Percentiles rank a stretch among this genome's conserved stretches.
phyloP scores from a whole-genome alignment of 2,888 invertebrate genomes.

The Pelosia muscerda region DNA sequence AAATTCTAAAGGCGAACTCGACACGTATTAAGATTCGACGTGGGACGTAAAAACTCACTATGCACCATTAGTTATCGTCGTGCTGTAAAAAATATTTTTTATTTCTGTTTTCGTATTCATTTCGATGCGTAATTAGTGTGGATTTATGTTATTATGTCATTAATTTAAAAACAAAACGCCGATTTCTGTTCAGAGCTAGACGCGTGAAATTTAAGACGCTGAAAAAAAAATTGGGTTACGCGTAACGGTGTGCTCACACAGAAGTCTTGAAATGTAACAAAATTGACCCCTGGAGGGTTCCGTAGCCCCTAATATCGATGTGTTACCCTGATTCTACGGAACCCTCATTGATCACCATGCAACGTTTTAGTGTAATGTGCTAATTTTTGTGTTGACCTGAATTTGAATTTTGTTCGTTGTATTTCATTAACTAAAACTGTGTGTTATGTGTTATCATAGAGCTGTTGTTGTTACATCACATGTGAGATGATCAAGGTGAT shows the following conservation, averaged over 20 bases:
- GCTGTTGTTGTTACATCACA: slow-evolving; percentile 79
- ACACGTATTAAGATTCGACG: slow-evolving; percentile 72
- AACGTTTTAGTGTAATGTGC: slow-evolving; percentile 85
- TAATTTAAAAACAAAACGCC: slow-evolving; percentile 68
- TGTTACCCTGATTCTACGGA: slow-evolving; percentile 74
- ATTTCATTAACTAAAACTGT: slow-evolving; percentile 84
- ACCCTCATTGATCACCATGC: slow-evolving; percentile 79
- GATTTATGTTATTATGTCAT: slow-evolving; percentile 82
- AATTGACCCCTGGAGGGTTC: slow-evolving; percentile 73
- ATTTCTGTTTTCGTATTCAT: slow-evolving; percentile 81
- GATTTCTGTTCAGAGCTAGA: slow-evolving; percentile 80
- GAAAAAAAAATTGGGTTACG: slow-evolving; percentile 61
- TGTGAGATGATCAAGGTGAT: slow-evolving; percentile 61
- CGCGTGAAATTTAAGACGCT: slow-evolving; percentile 57
- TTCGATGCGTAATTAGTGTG: slow-evolving; percentile 85
- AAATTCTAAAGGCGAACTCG: slow-evolving; percentile 61
- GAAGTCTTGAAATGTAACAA: slow-evolving; percentile 70
- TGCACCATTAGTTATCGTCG: slow-evolving; percentile 86
- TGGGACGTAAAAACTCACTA: slow-evolving; percentile 76
- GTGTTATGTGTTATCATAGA: slow-evolving; percentile 85
- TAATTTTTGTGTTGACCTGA: slow-evolving; percentile 82
- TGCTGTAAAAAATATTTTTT: slow-evolving; percentile 84
- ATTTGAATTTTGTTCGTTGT: slow-evolving; percentile 86
- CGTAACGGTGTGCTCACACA: slow-evolving; percentile 68
- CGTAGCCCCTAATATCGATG: slow-evolving; percentile 68